Percentiles rank a stretch among this genome's conserved stretches.
Evolutionary conservation across 1,140 invertebrate species (phyloP).

Genomic region (Drosophila elegans): DNA sequence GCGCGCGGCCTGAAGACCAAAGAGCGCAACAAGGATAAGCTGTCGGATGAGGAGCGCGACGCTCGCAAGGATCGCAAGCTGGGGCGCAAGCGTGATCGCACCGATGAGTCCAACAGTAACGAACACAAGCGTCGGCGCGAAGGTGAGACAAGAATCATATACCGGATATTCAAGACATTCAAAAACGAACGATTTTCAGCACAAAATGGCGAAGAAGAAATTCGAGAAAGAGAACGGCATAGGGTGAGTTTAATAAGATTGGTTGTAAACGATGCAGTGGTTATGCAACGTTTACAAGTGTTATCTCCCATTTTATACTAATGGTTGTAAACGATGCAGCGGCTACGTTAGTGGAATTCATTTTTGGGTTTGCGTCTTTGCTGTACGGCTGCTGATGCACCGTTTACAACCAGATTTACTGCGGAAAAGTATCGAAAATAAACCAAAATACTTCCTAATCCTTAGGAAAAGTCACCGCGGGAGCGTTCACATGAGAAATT

Average conservation of each 20-base stretch:
- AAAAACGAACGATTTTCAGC: conserved; percentile 62
- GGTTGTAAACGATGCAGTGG: neutral
- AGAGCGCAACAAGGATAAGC: conserved; percentile 86
- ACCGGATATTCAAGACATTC: conserved; percentile 31
- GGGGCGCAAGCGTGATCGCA: conserved; percentile 90
- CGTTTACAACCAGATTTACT: neutral
- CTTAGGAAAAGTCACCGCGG: conserved; percentile 77
- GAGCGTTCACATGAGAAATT: conserved; percentile 83
- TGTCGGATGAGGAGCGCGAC: conserved; percentile 88
- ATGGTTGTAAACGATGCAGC: too few relatives aligned
- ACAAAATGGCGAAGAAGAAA: conserved; percentile 82
- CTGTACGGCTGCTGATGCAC: neutral
- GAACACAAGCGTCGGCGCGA: conserved; percentile 91
- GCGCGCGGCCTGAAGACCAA: conserved; percentile 88
- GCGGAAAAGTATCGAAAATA: neutral
- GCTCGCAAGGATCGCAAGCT: conserved; percentile 91
- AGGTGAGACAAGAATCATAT: conserved; percentile 86
- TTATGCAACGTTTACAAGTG: neutral
- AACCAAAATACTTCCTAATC: neutral
- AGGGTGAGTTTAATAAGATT: conserved; percentile 50
- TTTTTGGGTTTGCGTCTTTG: too few relatives aligned
- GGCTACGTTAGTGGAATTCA: too few relatives aligned
- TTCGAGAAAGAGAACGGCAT: conserved; percentile 76
- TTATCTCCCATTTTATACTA: too few relatives aligned
- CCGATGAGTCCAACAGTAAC: conserved; percentile 87